A percentile compares a stretch with the other conserved stretches of the same genome.
Conservation (phyloP, 2,797 vertebrate genomes). For the Lepus townsendii region DNA sequence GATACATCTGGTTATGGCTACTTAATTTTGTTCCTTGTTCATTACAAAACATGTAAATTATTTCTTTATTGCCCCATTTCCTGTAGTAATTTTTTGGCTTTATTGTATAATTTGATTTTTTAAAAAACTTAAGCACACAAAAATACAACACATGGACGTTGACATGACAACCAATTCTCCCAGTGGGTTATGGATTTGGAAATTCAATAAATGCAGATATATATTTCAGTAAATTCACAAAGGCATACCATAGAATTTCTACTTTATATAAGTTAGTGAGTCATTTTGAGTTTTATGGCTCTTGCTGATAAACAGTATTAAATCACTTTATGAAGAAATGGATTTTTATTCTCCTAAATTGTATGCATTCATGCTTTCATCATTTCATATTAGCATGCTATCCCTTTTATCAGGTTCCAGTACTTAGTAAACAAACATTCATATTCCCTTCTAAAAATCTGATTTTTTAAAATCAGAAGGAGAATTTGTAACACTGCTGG, state of each 20-base stretch:
- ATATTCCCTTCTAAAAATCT: slow-evolving; percentile 5
- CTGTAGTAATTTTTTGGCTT: slow-evolving; percentile 4
- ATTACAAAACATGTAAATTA: slow-evolving; percentile 23
- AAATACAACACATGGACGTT: slow-evolving; percentile 22
- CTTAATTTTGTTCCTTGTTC: background rate
- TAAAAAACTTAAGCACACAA: slow-evolving; percentile 9
- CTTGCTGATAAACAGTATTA: slow-evolving; percentile 67
- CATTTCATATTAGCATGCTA: slow-evolving; percentile 53
- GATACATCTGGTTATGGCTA: background rate
- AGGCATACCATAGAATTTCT: slow-evolving; percentile 48
- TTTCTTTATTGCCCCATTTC: slow-evolving; percentile 1
- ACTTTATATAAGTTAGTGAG: slow-evolving; percentile 68
- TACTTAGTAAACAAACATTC: slow-evolving; percentile 53
- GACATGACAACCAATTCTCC: background rate
- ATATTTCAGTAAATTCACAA: slow-evolving; percentile 62
- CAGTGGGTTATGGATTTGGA: slow-evolving; percentile 9
- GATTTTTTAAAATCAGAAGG: slow-evolving; percentile 11
- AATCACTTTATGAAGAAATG: slow-evolving; percentile 59
- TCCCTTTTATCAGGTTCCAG: background rate
- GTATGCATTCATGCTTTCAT: background rate
- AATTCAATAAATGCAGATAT: slow-evolving; percentile 56
- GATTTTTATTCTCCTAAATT: slow-evolving; percentile 70
- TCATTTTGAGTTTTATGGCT: slow-evolving; percentile 52
- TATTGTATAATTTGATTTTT: slow-evolving; percentile 60
- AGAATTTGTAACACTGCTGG: background rate